Evolutionary conservation across 2,797 vertebrate species (phyloP), one percentile per base, ranked within the genome.

Genomic region (Philypnodon macrostomus): DNA sequence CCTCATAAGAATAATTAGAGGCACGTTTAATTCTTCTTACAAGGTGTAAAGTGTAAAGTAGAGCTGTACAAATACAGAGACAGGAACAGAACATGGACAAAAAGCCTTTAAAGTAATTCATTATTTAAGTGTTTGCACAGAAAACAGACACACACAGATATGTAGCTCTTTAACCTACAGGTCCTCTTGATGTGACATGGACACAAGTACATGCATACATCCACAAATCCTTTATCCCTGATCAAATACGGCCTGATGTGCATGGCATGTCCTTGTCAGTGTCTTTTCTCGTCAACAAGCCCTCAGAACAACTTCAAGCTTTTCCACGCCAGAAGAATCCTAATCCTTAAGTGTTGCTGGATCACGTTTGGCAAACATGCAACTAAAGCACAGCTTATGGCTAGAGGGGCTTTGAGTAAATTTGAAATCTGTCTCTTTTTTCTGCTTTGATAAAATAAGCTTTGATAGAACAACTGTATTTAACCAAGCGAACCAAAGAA

Each of bases 1-100:
- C 56, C 73, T 77, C 57, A 60, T 69, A 71, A 58, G 61, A 60
- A 70, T 79, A 75, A 83, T 80, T 80, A 73, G 54, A 77, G 62
- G 36, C 41, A 33, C 47, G 52, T 63, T 59, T 56, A 62, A 31
- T 17, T 68, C 65, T 64, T 38, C 55, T 71, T 49, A 36, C 60
- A 45, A 51, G 42, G 34, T n/a, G n/a, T n/a, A n/a, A n/a, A n/a
- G 16, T 8, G 18, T 18, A 24, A 12, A 17, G 27, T 30, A 36
- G 21, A 18, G 51, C 14, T 46, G 12, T 2, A 19, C 17, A 19
- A 19, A 45, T 18, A 57, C 11, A 35, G 32, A 36, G 7, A 40
- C 21, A 41, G 23, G 40, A 45, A 42, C 1, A 13, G 37, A 49
- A 50, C 26, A 33, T 10, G 16, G 39, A 45, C 40, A 68, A 9